Evolutionary conservation across 2,888 invertebrate genomes (phyloP).

Genomic region (Aspidiotus destructor): DNA sequence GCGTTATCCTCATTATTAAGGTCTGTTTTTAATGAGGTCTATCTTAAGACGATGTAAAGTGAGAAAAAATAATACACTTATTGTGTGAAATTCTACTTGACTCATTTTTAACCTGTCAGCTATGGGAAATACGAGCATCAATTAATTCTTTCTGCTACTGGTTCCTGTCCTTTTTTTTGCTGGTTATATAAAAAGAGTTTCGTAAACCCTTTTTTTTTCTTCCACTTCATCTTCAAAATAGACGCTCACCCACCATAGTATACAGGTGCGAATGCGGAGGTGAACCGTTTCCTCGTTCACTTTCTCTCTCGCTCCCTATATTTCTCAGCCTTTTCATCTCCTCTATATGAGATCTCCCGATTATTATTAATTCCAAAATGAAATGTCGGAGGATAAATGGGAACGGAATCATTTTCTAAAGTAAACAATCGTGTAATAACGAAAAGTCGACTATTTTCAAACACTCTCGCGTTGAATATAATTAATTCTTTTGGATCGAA

Average conservation of each 20-base stretch:
- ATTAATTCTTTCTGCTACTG: constrained; percentile 21
- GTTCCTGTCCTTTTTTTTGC: constrained; percentile 7
- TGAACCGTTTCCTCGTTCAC: constrained; percentile 3
- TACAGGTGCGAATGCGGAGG: constrained; percentile 2
- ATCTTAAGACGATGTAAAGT: constrained; percentile 12
- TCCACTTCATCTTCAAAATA: not conserved
- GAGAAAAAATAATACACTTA: not conserved
- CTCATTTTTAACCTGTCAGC: constrained; percentile 26
- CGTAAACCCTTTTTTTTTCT: constrained; percentile 25
- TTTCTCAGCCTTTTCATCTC: not conserved
- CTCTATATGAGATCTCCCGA: not conserved
- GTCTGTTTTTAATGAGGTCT: not conserved
- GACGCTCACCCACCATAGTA: not conserved
- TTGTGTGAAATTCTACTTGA: constrained; percentile 18
- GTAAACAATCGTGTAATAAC: constrained; percentile 11
- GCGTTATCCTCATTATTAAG: constrained; percentile 18
- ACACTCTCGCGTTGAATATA: constrained; percentile 1
- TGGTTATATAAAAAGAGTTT: not conserved
- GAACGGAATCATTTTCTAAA: constrained; percentile 7
- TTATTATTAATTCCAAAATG: too few relatives aligned
- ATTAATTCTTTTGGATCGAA: too few relatives aligned
- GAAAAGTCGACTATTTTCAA: not conserved
- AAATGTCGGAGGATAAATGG: constrained; percentile 3
- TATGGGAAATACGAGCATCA: constrained; percentile 4
- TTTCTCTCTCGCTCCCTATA: too few relatives aligned